Conservation (phyloP, 2,888 invertebrate species). For the Phortica magna region DNA sequence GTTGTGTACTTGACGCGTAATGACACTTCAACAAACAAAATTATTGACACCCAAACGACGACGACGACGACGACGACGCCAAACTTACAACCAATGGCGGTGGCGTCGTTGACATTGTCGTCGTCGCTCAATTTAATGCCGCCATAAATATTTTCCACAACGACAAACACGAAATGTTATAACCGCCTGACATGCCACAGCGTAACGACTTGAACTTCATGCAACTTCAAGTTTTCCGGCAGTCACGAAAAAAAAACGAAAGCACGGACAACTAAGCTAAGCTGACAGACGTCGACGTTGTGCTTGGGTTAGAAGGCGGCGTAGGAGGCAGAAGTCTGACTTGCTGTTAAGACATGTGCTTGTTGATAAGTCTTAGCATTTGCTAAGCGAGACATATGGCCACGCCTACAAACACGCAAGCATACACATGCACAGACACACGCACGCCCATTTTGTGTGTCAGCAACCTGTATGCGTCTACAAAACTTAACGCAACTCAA, state of each 20-base stretch:
- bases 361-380: not conserved
- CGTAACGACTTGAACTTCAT: not conserved
- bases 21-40: slow-evolving; percentile 8
- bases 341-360: too few species aligned
- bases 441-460: not conserved
- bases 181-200: not conserved
- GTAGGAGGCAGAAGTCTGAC: too few species aligned
- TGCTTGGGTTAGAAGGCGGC: too few species aligned
- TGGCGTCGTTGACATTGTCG: not conserved
- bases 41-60: not conserved
- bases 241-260: not conserved
- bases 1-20: not conserved
- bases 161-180: not conserved
- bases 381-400: not conserved
- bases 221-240: not conserved
- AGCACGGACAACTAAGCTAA: not conserved
- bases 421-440: not conserved
- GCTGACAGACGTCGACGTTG: not conserved
- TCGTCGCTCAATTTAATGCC: slow-evolving; percentile 1
- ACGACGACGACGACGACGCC: too few species aligned
- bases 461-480: slow-evolving; percentile 9
- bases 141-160: slow-evolving; percentile 5
- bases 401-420: not conserved
- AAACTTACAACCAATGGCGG: not conserved
- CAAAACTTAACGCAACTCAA: not conserved